phyloP scores from a whole-genome alignment of 2,113 vertebrate genomes.

The Cyanoliseus patagonus region DNA sequence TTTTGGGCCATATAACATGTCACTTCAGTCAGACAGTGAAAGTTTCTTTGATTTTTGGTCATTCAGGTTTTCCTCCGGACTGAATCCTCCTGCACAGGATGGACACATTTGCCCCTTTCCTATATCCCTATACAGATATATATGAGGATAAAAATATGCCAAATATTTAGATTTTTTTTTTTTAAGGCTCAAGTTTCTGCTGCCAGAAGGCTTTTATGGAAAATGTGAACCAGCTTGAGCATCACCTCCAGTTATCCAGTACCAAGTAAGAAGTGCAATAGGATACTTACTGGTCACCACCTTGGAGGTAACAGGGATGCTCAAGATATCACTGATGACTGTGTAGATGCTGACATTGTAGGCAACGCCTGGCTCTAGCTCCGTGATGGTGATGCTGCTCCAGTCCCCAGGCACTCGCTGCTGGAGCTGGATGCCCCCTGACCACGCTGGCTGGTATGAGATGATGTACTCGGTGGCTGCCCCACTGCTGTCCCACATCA shows the following conservation, averaged over 20 bases:
- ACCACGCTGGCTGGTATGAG: conserved; percentile 85
- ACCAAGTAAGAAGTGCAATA: background rate
- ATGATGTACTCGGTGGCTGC: conserved; percentile 89
- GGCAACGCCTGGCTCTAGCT: conserved; percentile 88
- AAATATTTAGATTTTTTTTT: background rate
- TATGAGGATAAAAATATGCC: background rate
- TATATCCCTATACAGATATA: background rate
- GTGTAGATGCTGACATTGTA: conserved; percentile 93
- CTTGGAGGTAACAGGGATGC: conserved; percentile 82
- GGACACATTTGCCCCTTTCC: background rate
- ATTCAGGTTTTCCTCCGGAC: background rate
- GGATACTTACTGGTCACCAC: conserved; percentile 91
- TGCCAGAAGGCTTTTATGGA: background rate
- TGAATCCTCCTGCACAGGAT: background rate
- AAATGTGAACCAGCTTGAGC: background rate
- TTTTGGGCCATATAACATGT: background rate
- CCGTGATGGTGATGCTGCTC: conserved; percentile 82
- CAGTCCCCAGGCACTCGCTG: conserved; percentile 87
- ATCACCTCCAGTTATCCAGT: background rate
- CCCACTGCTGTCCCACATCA: conserved; percentile 88
- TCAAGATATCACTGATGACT: conserved; percentile 87
- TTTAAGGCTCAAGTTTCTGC: background rate
- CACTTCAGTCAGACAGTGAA: background rate
- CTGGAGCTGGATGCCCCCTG: conserved; percentile 85
- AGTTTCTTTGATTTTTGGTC: background rate